A percentile compares a stretch with the other conserved stretches of the same genome.
Evolutionary conservation across 2,113 vertebrate genomes (phyloP).

Genomic region (Ibidorhyncha struthersii): DNA sequence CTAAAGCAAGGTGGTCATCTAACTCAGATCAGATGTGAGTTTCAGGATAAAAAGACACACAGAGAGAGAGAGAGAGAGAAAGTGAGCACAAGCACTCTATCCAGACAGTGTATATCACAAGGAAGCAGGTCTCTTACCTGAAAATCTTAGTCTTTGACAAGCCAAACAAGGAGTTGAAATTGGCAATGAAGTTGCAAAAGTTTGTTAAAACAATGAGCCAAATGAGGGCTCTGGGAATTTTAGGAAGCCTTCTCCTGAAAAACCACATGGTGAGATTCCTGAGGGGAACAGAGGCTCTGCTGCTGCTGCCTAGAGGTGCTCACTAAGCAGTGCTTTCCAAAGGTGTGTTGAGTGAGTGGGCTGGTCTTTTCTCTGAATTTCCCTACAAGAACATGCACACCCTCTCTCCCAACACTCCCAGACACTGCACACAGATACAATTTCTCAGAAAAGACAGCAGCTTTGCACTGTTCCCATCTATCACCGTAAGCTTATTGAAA

Average conservation of each 20-base stretch:
- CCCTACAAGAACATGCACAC: background rate
- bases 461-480: background rate
- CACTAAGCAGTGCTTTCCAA: background rate
- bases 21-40: background rate
- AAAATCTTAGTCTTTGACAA: background rate
- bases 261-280: background rate
- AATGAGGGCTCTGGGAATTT: background rate
- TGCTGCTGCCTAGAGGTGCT: background rate
- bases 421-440: background rate
- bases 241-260: background rate
- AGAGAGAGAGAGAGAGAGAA: background rate
- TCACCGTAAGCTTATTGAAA: background rate
- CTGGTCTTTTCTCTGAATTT: background rate
- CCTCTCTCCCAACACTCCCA: background rate
- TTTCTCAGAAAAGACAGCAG: background rate
- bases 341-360: background rate
- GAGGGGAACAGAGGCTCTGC: background rate
- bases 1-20: background rate
- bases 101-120: background rate
- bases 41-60: background rate
- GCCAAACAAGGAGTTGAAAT: background rate
- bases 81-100: background rate
- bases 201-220: background rate
- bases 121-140: conserved; percentile 32
- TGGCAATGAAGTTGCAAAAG: background rate